Conservation (phyloP, 2,888 invertebrate species). For the Suillia variegata region DNA sequence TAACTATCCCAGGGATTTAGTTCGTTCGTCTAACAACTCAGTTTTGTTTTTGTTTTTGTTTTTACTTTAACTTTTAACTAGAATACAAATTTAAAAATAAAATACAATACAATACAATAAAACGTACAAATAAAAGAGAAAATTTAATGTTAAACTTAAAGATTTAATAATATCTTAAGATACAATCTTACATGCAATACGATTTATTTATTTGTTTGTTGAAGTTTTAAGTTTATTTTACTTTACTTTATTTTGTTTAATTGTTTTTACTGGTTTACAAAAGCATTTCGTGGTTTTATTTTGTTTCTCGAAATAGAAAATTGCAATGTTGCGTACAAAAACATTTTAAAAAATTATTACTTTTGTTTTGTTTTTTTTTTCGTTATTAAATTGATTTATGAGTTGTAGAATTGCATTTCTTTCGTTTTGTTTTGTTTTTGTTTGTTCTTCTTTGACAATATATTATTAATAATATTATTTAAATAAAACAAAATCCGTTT, state of each 20-base stretch:
- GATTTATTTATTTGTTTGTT: not conserved
- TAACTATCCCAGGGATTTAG: not conserved
- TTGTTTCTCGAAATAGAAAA: not conserved
- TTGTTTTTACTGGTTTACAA: not conserved
- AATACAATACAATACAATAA: not conserved
- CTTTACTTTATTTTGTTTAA: not conserved
- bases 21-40: not conserved
- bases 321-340: not conserved
- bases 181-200: constrained; percentile 1
- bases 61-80: not conserved
- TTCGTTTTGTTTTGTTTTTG: not conserved
- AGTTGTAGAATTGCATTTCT: not conserved
- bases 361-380: no score
- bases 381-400: not conserved
- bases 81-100: not conserved
- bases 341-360: not conserved
- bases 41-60: not conserved
- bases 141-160: not conserved
- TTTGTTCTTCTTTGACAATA: not conserved
- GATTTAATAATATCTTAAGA: not conserved
- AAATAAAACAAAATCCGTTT: no score
- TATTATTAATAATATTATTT: not conserved
- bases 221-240: not conserved
- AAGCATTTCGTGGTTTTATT: not conserved
- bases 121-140: not conserved